These are phyloP conservation scores for Phataginus tetradactyla DNA, from an alignment of 2,797 vertebrate species.

Conservation along the genomic window DNA sequence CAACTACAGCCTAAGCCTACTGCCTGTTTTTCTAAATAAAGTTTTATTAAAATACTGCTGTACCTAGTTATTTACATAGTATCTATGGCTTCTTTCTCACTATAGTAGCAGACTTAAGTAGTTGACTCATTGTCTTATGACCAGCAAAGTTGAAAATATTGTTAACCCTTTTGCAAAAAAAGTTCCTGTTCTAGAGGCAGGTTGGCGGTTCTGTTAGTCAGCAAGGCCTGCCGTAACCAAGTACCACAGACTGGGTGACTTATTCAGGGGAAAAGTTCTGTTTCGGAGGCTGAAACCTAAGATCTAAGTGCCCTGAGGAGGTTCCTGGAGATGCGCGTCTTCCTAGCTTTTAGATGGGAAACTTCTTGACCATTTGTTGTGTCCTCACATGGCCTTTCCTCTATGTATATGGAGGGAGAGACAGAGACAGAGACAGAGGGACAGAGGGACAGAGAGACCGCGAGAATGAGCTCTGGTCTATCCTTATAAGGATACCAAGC, in stretches of 20 bases:
- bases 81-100: background rate
- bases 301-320: background rate
- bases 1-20: no score
- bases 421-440: background rate
- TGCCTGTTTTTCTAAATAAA: background rate
- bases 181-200: background rate
- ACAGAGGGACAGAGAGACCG: no score
- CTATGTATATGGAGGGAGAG: accelerated
- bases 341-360: background rate
- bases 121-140: background rate
- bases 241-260: background rate
- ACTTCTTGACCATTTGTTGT: background rate
- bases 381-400: background rate
- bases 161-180: background rate
- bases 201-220: background rate
- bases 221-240: background rate
- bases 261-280: background rate
- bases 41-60: background rate
- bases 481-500: background rate
- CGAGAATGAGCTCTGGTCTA: background rate
- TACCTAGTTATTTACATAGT: background rate
- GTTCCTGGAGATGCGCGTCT: background rate
- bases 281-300: background rate
- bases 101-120: background rate
- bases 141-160: background rate